Base-by-base conservation (phyloP, 2,888 invertebrate genomes). In the Mesorhabditis sp. region DNA sequence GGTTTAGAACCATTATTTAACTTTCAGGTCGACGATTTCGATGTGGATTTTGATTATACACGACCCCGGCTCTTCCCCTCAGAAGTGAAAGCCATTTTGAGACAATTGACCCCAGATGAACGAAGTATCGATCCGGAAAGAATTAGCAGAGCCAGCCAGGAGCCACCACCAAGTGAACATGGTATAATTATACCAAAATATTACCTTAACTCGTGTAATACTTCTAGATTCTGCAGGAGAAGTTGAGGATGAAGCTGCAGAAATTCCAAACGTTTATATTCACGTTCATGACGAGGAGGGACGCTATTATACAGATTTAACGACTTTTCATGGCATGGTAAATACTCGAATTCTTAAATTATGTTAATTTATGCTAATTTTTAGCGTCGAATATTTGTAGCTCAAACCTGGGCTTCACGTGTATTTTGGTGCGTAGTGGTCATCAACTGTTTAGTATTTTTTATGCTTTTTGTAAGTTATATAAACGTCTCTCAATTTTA, bases 371-470 rank as follows among this genome's bases (percentile, higher is more conserved):
- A 10, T 61, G 50, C 4, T 58, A n/a, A 5, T n/a, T 42, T 73
- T 65, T 61, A 77, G 77, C 74, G 74, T 42, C 72, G 79, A 68
- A 76, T 80, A 43, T 80, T 78, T 67, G 73, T 73, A 62, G 78
- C 80, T 7, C 66, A 69, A 62, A 80, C 75, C 43, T 80, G 79
- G 74, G 73, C 78, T 43, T 79, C 80, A 28, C 72, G 76, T 63
- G 76, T 78, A 50, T 80, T 80, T 70, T 80, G 80, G 79, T 74
- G 78, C 71, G 66, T 76, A 7, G 78, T 78, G 58, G 78, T 80
- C 44, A 72, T 74, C n/a, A 76, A 77, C 63, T 80, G 80, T 70
- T 45, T 79, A 62, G 71, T 75, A 44, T 75, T 80, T 64, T 79
- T 77, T 68, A 78, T 80, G 75, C 70, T 79, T 45, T 76, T 78